Percentiles rank a stretch among this genome's conserved stretches.
Evolutionary conservation across 2,888 invertebrate genomes (phyloP).

Genomic region (Gymnocheta viridis): DNA sequence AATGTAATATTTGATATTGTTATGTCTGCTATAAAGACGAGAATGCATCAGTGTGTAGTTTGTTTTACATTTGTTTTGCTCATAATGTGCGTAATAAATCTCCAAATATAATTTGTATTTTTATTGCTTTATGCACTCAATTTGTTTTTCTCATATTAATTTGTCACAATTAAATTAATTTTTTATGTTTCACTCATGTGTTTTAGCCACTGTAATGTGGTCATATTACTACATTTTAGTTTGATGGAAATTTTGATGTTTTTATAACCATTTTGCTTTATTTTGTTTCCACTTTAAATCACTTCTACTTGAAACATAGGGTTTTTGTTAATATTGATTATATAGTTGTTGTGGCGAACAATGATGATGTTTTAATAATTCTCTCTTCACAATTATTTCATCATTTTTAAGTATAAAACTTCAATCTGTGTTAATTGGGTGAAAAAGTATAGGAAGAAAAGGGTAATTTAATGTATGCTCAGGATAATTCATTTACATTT

Average conservation of each 20-base stretch:
- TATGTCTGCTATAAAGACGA: background rate
- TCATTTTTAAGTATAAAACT: slow-evolving; percentile 30
- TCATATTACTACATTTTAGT: slow-evolving; percentile 45
- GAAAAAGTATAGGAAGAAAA: background rate
- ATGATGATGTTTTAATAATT: slow-evolving; percentile 46
- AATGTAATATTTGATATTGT: background rate
- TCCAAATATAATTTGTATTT: slow-evolving; percentile 50
- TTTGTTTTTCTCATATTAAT: slow-evolving; percentile 37
- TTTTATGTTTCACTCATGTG: slow-evolving; percentile 31
- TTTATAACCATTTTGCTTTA: background rate
- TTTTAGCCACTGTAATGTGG: slow-evolving; percentile 51
- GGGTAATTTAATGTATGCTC: background rate
- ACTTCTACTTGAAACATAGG: slow-evolving; percentile 29
- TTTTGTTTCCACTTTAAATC: slow-evolving; percentile 33
- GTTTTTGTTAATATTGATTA: background rate
- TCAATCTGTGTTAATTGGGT: slow-evolving; percentile 20
- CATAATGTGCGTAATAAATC: slow-evolving; percentile 58
- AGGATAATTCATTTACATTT: slow-evolving; percentile 20
- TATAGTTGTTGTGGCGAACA: slow-evolving; percentile 17
- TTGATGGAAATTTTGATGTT: slow-evolving; percentile 26
- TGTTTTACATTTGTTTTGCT: slow-evolving; percentile 5
- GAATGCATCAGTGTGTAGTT: background rate
- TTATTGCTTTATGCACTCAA: background rate
- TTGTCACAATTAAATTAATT: slow-evolving; percentile 54
- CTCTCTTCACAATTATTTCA: slow-evolving; percentile 36